These are phyloP conservation scores for Malacoraja senta DNA, from an alignment of 2,797 vertebrate genomes.

Conservation along the genomic window DNA sequence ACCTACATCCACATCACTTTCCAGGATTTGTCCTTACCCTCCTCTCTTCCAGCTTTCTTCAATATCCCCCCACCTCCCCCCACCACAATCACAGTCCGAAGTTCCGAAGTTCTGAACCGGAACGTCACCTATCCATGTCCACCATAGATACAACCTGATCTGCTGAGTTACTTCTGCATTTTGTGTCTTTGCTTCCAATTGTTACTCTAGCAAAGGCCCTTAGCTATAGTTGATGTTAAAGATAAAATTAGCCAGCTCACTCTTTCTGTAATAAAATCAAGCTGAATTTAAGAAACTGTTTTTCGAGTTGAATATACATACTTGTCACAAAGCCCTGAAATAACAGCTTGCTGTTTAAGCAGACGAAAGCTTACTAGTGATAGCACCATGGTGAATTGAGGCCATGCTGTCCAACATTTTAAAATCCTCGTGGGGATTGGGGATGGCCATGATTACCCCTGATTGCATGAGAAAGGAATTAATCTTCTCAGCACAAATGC, in stretches of 20 bases:
- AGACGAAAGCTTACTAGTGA: background rate
- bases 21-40: no score
- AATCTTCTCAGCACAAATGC: background rate
- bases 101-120: no score
- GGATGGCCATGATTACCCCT: background rate
- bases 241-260: background rate
- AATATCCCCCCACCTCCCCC: no score
- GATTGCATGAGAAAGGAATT: constrained; percentile 23
- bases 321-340: background rate
- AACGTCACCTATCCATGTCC: no score
- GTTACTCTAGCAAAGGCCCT: background rate
- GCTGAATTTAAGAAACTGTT: background rate
- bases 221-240: background rate
- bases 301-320: background rate
- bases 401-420: background rate
- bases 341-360: background rate
- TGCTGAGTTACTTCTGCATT: no score
- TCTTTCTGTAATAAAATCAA: background rate
- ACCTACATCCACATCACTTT: no score
- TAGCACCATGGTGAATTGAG: background rate
- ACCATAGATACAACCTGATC: no score
- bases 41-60: no score
- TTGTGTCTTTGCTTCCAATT: background rate
- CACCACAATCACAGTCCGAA: no score
- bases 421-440: background rate